Evolutionary conservation across 2,113 vertebrate genomes (phyloP), one percentile per base, ranked within the genome.

Genomic region (Bambusicola thoracicus): DNA sequence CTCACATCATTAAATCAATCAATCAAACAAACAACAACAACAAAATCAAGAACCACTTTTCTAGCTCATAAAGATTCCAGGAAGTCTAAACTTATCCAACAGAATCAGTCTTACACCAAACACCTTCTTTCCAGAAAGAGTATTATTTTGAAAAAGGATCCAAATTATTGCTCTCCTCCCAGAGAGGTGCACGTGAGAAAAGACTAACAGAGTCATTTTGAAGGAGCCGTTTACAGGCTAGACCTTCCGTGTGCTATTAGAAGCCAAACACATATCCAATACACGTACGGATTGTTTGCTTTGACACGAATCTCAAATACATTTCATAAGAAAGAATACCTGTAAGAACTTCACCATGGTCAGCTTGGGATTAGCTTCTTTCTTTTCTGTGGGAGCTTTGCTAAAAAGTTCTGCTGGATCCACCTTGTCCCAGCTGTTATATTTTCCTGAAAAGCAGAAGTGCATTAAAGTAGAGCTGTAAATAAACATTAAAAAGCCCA

Each of bases 361-460:
- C 90, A 99, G 98, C 97, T 99, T 99, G n/a, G 99, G 99, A 95
- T 99, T 99, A 69, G 99, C 99, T 95, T 99, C 99, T 94, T 99
- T 99, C 96, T 99, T 99, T 96, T 99, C 99, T 13, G 99, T 99
- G 1, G 99, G 99, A 68, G 99, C 99, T 97, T 99, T 99, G 90
- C 99, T 99, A 92, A 99, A 99, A 41, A 99, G 98, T 87, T 99
- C 99, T 63, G 98, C 99, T 2, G 99, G 99, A 87, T 99, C 99
- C 85, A 99, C 99, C 94, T 99, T 99, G 93, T 99, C 99, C 99
- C 99, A 99, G 93, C 99, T 99, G 96, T 99, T 99, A 56, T 99
- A 99, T 87, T 99, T 99, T 19, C 99, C 99, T 99, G 69, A 76
- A 96, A 96, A 85, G 40, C 13, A 75, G 3, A 85, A 73, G 14